These are phyloP conservation scores for Saxicola maurus DNA, from an alignment of 2,797 vertebrate species.

Conservation along the genomic window DNA sequence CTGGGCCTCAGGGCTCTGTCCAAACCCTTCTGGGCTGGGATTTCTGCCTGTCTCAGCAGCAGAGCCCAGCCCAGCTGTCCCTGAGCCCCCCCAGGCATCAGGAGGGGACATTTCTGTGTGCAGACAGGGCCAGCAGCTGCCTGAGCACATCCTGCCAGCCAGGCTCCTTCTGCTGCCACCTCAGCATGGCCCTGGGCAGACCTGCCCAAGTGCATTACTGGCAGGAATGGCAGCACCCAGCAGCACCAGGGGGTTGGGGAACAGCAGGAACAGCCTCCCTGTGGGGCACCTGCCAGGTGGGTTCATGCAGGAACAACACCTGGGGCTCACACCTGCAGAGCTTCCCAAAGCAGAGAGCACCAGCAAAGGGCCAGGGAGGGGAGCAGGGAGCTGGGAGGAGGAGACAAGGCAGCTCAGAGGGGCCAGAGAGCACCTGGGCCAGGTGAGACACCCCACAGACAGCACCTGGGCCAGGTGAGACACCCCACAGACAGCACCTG, in stretches of 20 bases:
- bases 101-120: not conserved
- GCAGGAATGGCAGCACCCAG: not conserved
- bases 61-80: not conserved
- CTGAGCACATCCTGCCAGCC: not conserved
- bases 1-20: not conserved
- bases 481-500: too few relatives aligned
- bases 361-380: fast-evolving
- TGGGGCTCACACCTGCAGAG: not conserved
- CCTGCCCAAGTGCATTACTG: not conserved
- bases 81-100: not conserved
- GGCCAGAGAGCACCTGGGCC: not conserved
- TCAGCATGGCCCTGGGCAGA: not conserved
- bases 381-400: not conserved
- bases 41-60: too few relatives aligned
- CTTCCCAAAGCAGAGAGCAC: fast-evolving
- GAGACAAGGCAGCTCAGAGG: not conserved
- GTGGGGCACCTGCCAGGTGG: not conserved
- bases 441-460: not conserved
- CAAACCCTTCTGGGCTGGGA: not conserved
- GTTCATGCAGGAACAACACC: not conserved
- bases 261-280: not conserved
- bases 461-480: too few relatives aligned
- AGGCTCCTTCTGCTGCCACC: not conserved
- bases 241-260: not conserved
- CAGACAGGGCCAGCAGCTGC: not conserved